phyloP scores from a whole-genome alignment of 2,797 vertebrate genomes.

The Pseudochaenichthys georgianus region DNA sequence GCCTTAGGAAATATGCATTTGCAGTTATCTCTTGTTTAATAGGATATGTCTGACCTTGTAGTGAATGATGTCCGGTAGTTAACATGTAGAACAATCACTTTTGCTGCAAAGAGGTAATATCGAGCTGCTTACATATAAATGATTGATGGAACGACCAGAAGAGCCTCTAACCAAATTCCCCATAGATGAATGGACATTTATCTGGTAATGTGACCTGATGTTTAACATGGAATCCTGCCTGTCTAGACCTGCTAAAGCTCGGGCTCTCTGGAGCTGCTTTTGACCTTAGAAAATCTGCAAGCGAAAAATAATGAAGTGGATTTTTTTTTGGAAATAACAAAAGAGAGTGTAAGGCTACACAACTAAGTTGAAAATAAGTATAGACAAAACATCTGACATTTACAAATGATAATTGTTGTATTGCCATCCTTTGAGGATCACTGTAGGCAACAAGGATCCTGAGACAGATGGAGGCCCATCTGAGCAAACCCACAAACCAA shows the following conservation, averaged over 20 bases:
- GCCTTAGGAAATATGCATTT: conserved; percentile 4
- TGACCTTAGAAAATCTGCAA: conserved; percentile 16
- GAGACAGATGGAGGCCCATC: conserved; percentile 75
- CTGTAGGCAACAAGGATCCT: conserved; percentile 55
- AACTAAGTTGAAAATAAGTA: conserved; percentile 29
- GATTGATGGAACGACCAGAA: conserved; percentile 60
- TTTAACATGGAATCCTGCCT: conserved; percentile 6
- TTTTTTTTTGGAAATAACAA: conserved; percentile 9
- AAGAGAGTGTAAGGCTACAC: conserved; percentile 22
- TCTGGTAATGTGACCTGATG: conserved; percentile 40
- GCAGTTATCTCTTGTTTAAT: conserved; percentile 10
- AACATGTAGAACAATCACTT: conserved; percentile 30
- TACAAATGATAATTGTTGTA: conserved; percentile 74
- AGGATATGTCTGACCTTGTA: conserved; percentile 19
- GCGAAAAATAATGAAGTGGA: conserved; percentile 1
- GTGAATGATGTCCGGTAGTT: conserved; percentile 28
- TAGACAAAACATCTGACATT: conserved; percentile 49
- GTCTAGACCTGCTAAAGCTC: conserved; percentile 22
- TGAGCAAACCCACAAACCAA: conserved; percentile 70
- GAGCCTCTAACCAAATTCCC: conserved; percentile 40
- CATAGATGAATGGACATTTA: conserved; percentile 53
- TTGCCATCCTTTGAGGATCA: conserved; percentile 66
- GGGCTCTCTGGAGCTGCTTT: conserved; percentile 14
- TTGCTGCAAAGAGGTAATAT: conserved; percentile 47
- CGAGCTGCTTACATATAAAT: conserved; percentile 46